Conservation (phyloP, 1,140 invertebrate species). For the Drosophila arawakana region DNA sequence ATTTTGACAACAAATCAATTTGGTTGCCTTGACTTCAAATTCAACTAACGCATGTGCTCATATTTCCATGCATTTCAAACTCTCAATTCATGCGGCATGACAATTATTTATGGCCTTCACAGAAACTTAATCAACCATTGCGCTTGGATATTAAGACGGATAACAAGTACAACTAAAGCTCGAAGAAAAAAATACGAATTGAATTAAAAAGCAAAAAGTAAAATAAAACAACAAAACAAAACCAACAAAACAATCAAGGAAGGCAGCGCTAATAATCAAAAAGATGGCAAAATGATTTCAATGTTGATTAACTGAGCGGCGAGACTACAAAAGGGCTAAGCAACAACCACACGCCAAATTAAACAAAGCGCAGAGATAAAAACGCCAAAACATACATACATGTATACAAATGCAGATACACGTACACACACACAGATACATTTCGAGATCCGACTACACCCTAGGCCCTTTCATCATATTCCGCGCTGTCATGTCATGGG, state of each 20-base stretch:
- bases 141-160: slow-evolving; percentile 42
- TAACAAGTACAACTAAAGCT: slow-evolving; percentile 14
- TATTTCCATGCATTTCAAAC: slow-evolving; percentile 46
- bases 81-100: slow-evolving; percentile 61
- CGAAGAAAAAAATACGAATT: neutral
- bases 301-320: slow-evolving; percentile 79
- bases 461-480: slow-evolving; percentile 78
- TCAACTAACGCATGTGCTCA: slow-evolving; percentile 1
- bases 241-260: slow-evolving; percentile 52
- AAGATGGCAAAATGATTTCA: slow-evolving; percentile 78
- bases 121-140: slow-evolving; percentile 66
- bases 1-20: slow-evolving; percentile 8
- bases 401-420: slow-evolving; percentile 32
- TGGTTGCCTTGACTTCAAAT: slow-evolving; percentile 4
- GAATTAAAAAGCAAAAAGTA: slow-evolving; percentile 12
- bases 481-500: slow-evolving; percentile 78
- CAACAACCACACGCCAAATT: slow-evolving; percentile 62
- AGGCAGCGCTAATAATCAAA: slow-evolving; percentile 70
- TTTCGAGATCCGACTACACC: slow-evolving; percentile 32
- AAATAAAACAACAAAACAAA: slow-evolving; percentile 11
- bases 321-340: slow-evolving; percentile 73
- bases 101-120: slow-evolving; percentile 71
- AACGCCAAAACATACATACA: slow-evolving; percentile 19
- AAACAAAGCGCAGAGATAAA: slow-evolving; percentile 72
- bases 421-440: slow-evolving; percentile 31